Evolutionary conservation across 2,888 invertebrate species (phyloP).

Genomic region (Congeria kusceri): DNA sequence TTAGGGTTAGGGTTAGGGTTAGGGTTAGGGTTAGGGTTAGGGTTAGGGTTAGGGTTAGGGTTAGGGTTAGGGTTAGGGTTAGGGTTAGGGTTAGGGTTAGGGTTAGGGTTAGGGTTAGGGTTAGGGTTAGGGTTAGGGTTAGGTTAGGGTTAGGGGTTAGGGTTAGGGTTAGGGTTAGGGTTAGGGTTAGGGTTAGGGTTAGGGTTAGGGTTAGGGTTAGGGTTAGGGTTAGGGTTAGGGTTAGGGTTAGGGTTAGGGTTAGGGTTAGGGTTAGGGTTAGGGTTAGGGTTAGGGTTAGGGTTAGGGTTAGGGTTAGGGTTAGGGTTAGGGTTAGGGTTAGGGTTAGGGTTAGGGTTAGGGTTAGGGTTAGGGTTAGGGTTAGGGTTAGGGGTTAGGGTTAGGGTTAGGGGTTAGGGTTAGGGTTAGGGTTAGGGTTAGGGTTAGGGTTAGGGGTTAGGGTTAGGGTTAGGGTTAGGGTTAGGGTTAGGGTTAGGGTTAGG

Average conservation of each 20-base stretch:
- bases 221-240: constrained; percentile 66
- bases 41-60: no score
- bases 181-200: no score
- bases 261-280: constrained; percentile 67
- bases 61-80: constrained; percentile 62
- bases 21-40: constrained; percentile 55
- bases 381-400: constrained; percentile 49
- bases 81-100: constrained; percentile 55
- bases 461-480: constrained; percentile 66
- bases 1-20: constrained; percentile 56
- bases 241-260: constrained; percentile 65
- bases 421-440: constrained; percentile 52
- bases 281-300: constrained; percentile 64
- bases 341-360: constrained; percentile 56
- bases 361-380: constrained; percentile 55
- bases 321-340: constrained; percentile 39
- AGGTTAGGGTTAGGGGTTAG: constrained; percentile 64
- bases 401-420: constrained; percentile 52
- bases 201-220: constrained; percentile 67
- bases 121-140: constrained; percentile 66
- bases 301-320: constrained; percentile 57
- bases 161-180: constrained; percentile 66
- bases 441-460: constrained; percentile 58
- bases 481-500: constrained; percentile 64
- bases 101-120: constrained; percentile 63